Evolutionary conservation across 2,113 vertebrate genomes (phyloP).

Genomic region (Chaetodon trifascialis): DNA sequence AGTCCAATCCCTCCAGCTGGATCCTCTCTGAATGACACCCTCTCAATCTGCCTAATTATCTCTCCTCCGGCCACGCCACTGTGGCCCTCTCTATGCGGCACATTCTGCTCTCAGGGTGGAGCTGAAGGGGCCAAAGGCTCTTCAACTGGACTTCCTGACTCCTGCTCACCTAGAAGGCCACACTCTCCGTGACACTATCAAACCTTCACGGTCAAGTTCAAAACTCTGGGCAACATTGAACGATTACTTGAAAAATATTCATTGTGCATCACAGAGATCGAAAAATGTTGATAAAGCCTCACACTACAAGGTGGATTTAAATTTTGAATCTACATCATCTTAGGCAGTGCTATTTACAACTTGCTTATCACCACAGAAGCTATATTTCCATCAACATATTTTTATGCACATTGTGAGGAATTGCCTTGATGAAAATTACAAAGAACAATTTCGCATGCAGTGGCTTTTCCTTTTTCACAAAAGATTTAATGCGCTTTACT

Average conservation of each 20-base stretch:
- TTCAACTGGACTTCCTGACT: constrained; percentile 78
- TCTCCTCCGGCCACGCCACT: constrained; percentile 70
- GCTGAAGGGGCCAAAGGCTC: constrained; percentile 62
- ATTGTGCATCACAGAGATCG: not conserved
- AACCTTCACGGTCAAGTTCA: constrained; percentile 79
- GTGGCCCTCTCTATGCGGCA: constrained; percentile 62
- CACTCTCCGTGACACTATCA: constrained; percentile 59
- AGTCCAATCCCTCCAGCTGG: constrained; percentile 83
- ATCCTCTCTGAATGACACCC: constrained; percentile 86
- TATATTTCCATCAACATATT: no score
- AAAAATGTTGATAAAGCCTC: not conserved
- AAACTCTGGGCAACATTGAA: constrained; percentile 21
- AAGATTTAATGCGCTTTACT: no score
- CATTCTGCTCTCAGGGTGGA: constrained; percentile 65
- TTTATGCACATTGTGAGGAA: no score
- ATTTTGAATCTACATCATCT: not conserved
- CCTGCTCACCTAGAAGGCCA: constrained; percentile 70
- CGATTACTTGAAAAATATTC: not conserved
- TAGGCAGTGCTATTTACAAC: not conserved
- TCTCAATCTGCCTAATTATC: constrained; percentile 89
- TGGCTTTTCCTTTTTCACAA: no score
- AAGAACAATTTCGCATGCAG: no score
- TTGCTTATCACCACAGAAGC: not conserved
- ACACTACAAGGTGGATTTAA: not conserved
- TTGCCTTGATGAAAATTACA: no score